phyloP scores from a whole-genome alignment of 2,888 invertebrate genomes.

The Gymnocheta viridis region DNA sequence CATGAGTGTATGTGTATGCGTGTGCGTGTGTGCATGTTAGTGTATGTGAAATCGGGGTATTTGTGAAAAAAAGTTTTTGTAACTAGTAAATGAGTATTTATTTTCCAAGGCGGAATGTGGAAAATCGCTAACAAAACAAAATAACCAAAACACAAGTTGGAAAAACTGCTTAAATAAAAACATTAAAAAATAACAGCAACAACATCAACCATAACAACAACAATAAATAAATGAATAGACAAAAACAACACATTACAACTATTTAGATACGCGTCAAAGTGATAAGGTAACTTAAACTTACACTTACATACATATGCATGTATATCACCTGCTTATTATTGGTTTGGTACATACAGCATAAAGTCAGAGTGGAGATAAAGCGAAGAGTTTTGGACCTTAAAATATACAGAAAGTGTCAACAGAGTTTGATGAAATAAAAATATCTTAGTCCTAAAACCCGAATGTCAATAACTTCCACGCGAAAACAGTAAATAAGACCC shows the following conservation, averaged over 20 bases:
- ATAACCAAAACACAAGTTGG: slow-evolving; percentile 69
- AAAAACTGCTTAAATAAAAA: slow-evolving; percentile 54
- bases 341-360: no score
- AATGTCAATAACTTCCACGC: no score
- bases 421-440: no score
- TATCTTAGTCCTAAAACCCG: no score
- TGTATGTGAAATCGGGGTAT: not conserved
- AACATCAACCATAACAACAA: slow-evolving; percentile 72
- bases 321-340: no score
- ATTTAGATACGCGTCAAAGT: not conserved
- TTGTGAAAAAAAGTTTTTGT: not conserved
- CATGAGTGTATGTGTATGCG: not conserved
- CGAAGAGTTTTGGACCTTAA: no score
- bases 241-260: slow-evolving; percentile 28
- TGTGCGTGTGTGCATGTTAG: not conserved
- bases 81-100: not conserved
- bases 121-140: slow-evolving; percentile 73
- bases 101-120: slow-evolving; percentile 68
- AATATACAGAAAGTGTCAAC: no score
- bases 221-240: slow-evolving; percentile 43
- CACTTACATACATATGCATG: no score
- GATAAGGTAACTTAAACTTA: not conserved
- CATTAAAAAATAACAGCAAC: slow-evolving; percentile 62
- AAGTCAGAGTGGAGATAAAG: no score
- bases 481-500: no score